Evolutionary conservation across 1,140 invertebrate genomes (phyloP).

Genomic region (Anadara kagoshimensis): DNA sequence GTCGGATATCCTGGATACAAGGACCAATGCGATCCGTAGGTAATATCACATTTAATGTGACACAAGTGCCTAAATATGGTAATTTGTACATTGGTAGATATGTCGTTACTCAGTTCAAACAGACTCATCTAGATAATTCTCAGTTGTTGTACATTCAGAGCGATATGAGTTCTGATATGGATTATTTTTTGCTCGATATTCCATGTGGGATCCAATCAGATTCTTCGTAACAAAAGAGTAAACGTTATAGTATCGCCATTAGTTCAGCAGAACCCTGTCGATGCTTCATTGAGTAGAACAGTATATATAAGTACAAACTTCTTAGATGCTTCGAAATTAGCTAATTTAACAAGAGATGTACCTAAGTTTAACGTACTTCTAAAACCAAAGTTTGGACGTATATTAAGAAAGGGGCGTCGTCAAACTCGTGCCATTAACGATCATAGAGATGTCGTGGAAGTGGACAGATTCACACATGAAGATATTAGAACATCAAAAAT

Average conservation of each 20-base stretch:
- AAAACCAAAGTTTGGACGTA: slow-evolving; percentile 83
- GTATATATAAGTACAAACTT: slow-evolving; percentile 81
- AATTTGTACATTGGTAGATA: slow-evolving; percentile 84
- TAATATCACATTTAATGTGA: slow-evolving; percentile 87
- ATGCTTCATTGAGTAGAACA: slow-evolving; percentile 79
- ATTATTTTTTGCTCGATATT: slow-evolving; percentile 85
- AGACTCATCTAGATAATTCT: slow-evolving; percentile 84
- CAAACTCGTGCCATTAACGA: slow-evolving; percentile 76
- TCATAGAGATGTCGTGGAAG: slow-evolving; percentile 58
- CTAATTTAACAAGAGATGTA: slow-evolving; percentile 88
- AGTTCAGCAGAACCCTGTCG: slow-evolving; percentile 80
- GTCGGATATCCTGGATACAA: slow-evolving; percentile 84
- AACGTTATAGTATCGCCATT: slow-evolving; percentile 87
- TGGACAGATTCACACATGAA: slow-evolving; percentile 78
- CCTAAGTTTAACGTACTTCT: slow-evolving; percentile 85
- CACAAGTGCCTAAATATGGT: slow-evolving; percentile 83
- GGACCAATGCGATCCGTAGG: slow-evolving; percentile 86
- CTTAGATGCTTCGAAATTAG: slow-evolving; percentile 89
- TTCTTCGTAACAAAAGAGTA: slow-evolving; percentile 77
- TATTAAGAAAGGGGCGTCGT: slow-evolving; percentile 87
- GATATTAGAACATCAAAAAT: slow-evolving; percentile 81
- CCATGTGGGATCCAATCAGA: slow-evolving; percentile 53
- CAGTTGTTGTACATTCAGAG: slow-evolving; percentile 90
- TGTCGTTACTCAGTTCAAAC: slow-evolving; percentile 81
- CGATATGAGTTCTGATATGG: slow-evolving; percentile 89